Evolutionary conservation across 1,140 invertebrate species (phyloP).

Genomic region (Drosophila yakuba): DNA sequence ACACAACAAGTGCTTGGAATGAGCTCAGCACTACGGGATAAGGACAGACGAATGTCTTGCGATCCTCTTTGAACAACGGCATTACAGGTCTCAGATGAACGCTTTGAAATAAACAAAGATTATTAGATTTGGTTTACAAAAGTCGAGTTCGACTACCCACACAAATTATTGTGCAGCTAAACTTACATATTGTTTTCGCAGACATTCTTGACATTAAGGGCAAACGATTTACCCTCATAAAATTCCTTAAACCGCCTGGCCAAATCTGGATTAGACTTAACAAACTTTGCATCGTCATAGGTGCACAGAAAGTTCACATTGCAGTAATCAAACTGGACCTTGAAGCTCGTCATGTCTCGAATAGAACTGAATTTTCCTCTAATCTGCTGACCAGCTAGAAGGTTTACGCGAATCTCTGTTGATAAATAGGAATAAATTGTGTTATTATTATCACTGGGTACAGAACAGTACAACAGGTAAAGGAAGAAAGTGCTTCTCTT

Average conservation of each 20-base stretch:
- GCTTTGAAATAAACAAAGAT: conserved; percentile 25
- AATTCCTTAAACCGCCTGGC: conserved; percentile 70
- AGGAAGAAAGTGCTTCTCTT: background rate
- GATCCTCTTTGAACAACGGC: conserved; percentile 74
- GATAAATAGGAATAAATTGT: background rate
- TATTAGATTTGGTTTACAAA: background rate
- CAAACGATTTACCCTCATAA: conserved; percentile 77
- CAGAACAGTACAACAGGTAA: no score
- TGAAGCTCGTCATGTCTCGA: conserved; percentile 75
- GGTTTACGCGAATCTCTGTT: conserved; percentile 64
- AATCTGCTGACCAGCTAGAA: conserved; percentile 78
- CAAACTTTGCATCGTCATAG: conserved; percentile 76
- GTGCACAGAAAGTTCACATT: conserved; percentile 70
- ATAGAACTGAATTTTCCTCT: conserved; percentile 72
- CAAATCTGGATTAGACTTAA: conserved; percentile 77
- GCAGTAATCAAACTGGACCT: conserved; percentile 70
- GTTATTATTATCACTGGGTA: background rate
- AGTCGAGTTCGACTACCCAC: background rate
- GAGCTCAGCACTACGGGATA: conserved; percentile 61
- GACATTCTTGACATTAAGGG: conserved; percentile 74
- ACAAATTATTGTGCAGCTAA: background rate
- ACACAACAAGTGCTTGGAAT: conserved; percentile 62
- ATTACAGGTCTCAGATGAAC: conserved; percentile 73
- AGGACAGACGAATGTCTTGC: conserved; percentile 57
- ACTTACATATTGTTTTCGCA: conserved; percentile 83